These are phyloP conservation scores for Pecten maximus DNA, from an alignment of 2,888 invertebrate genomes.

Conservation along the genomic window DNA sequence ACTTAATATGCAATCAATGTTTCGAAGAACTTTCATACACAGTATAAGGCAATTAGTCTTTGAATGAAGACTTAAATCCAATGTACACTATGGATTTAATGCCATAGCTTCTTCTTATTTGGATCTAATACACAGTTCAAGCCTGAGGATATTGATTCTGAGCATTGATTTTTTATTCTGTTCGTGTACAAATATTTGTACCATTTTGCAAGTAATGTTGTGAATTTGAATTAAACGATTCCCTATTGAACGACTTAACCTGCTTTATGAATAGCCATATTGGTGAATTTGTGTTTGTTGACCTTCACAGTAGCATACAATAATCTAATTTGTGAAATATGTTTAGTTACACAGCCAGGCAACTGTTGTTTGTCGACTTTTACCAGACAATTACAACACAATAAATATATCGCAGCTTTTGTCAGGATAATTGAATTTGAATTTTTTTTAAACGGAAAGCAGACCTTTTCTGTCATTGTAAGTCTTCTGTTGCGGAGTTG, in stretches of 20 bases:
- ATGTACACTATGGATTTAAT: background rate
- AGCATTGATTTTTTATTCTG: background rate
- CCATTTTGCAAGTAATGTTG: constrained; percentile 12
- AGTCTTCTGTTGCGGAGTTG: background rate
- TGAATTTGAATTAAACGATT: background rate
- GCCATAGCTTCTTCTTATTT: background rate
- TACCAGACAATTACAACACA: background rate
- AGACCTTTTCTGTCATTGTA: background rate
- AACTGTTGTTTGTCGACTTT: background rate
- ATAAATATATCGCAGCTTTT: background rate
- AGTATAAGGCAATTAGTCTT: background rate
- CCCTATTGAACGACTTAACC: background rate
- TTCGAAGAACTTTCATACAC: background rate
- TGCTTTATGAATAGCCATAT: background rate
- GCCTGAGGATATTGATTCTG: background rate
- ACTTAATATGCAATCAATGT: background rate
- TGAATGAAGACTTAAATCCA: background rate
- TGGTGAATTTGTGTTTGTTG: background rate
- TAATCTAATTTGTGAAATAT: background rate
- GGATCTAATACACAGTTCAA: background rate
- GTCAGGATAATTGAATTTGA: background rate
- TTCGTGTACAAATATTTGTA: background rate
- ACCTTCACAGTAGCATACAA: background rate
- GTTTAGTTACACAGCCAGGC: background rate
- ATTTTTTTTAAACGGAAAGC: background rate